These are phyloP conservation scores for Phataginus tricuspis DNA, from an alignment of 2,797 vertebrate species.

Conservation along the genomic window DNA sequence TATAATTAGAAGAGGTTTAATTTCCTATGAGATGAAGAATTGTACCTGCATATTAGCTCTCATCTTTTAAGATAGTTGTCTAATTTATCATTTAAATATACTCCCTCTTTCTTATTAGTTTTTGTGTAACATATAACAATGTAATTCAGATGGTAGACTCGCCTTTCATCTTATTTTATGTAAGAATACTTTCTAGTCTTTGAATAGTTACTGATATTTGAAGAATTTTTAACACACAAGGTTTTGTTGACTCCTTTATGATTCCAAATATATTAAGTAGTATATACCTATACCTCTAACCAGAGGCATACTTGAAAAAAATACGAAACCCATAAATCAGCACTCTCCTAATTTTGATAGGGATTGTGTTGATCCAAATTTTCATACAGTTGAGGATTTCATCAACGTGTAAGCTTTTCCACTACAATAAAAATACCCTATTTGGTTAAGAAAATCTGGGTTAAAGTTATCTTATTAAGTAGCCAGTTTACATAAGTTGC, in stretches of 20 bases:
- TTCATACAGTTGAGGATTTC: not conserved
- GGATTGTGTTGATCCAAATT: not conserved
- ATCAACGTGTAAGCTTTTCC: not conserved
- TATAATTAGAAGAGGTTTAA: slow-evolving; percentile 52
- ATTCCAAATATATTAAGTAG: not conserved
- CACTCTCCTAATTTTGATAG: not conserved
- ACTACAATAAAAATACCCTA: not conserved
- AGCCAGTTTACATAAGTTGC: not conserved
- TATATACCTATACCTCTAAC: no score
- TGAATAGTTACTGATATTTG: not conserved
- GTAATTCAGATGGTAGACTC: not conserved
- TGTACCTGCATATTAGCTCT: not conserved
- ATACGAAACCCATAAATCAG: no score
- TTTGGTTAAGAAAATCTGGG: not conserved
- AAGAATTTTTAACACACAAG: not conserved
- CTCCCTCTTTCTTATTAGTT: not conserved
- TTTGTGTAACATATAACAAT: not conserved
- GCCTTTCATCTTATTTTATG: not conserved
- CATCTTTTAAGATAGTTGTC: slow-evolving; percentile 50
- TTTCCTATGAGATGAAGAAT: slow-evolving; percentile 56
- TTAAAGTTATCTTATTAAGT: not conserved
- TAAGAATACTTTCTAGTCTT: not conserved
- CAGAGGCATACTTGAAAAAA: no score
- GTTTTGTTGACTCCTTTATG: not conserved
- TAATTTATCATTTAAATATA: slow-evolving; percentile 49